These are phyloP conservation scores for Phengaris arion DNA, from an alignment of 2,888 invertebrate genomes.

Conservation along the genomic window DNA sequence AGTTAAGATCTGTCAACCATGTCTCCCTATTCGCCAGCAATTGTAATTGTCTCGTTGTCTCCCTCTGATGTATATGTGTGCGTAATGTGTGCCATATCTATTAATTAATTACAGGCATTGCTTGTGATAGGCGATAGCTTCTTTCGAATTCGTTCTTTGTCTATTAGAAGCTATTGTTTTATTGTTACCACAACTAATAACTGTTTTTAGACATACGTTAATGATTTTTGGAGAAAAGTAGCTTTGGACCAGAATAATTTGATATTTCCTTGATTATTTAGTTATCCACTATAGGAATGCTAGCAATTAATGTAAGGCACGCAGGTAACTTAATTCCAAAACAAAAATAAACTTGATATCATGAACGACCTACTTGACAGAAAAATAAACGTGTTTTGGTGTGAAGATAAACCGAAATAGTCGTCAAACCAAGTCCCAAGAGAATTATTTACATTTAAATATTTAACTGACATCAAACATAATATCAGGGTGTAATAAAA, in stretches of 20 bases:
- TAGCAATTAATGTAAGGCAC: neutral
- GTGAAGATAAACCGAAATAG: slow-evolving; percentile 5
- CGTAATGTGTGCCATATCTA: neutral
- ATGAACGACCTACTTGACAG: slow-evolving; percentile 13
- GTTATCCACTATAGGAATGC: neutral
- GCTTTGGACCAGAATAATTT: no score
- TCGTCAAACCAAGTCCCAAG: neutral
- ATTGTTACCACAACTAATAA: no score
- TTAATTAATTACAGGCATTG: slow-evolving; percentile 1
- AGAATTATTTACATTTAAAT: neutral
- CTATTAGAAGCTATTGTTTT: neutral
- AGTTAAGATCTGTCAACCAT: slow-evolving; percentile 28
- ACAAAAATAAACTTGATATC: slow-evolving; percentile 17
- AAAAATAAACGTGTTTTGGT: slow-evolving; percentile 23
- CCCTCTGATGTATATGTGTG: neutral
- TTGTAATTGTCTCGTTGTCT: neutral
- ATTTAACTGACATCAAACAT: no score
- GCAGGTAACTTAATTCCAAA: neutral
- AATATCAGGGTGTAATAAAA: no score
- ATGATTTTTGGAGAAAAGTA: no score
- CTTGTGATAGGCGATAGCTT: neutral
- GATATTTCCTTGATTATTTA: neutral
- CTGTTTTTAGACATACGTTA: no score
- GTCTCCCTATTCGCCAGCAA: slow-evolving; percentile 4
- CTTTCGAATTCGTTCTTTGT: neutral